phyloP scores from a whole-genome alignment of 2,888 invertebrate genomes.

The Thera obeliscata region DNA sequence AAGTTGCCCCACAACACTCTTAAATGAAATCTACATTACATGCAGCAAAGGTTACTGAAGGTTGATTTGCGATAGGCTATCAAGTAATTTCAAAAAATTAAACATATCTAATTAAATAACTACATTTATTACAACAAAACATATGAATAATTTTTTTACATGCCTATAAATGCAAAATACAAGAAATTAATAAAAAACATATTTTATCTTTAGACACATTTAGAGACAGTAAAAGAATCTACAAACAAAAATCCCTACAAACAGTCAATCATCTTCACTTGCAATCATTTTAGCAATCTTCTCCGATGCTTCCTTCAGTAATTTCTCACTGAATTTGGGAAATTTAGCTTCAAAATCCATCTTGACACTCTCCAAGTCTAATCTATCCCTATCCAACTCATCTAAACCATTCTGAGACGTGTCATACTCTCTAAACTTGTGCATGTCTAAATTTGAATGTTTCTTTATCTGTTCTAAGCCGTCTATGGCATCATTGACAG shows the following conservation, averaged over 20 bases:
- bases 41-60: too few species aligned
- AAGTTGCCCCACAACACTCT: too few species aligned
- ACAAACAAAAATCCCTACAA: background rate
- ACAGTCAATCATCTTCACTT: conserved; percentile 38
- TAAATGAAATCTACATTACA: too few species aligned
- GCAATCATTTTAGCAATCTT: conserved; percentile 63
- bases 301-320: conserved; percentile 68
- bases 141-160: too few species aligned
- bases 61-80: too few species aligned
- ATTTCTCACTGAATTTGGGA: conserved; percentile 66
- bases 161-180: too few species aligned
- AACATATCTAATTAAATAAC: too few species aligned
- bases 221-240: background rate
- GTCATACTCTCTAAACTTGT: conserved; percentile 65
- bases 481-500: conserved; percentile 70
- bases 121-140: too few species aligned
- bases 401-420: conserved; percentile 52
- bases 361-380: conserved; percentile 63
- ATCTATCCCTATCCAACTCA: conserved; percentile 56
- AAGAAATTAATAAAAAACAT: background rate
- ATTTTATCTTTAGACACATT: background rate
- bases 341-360: conserved; percentile 65
- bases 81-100: too few species aligned
- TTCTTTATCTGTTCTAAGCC: conserved; percentile 71
- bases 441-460: conserved; percentile 63